These are phyloP conservation scores for Volucella bombylans DNA, from an alignment of 2,888 invertebrate genomes.

Conservation along the genomic window DNA sequence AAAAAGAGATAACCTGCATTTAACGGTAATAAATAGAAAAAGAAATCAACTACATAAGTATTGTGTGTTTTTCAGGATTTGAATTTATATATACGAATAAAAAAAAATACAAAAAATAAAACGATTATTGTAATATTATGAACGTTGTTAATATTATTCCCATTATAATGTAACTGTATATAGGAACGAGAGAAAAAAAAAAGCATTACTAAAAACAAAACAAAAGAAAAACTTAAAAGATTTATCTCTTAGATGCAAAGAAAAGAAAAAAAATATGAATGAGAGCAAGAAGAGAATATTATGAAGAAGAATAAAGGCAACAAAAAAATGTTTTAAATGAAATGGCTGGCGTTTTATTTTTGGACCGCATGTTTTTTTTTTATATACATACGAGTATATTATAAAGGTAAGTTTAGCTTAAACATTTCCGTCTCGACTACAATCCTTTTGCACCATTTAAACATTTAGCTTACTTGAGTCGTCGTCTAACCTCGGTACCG, in stretches of 20 bases:
- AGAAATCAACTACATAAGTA: conserved; percentile 53
- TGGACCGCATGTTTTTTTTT: background rate
- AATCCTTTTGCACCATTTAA: too few relatives aligned
- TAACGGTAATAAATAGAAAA: conserved; percentile 44
- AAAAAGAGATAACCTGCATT: conserved; percentile 57
- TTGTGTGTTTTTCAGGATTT: conserved; percentile 74
- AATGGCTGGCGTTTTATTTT: background rate
- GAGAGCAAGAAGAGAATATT: background rate
- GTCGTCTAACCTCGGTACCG: too few relatives aligned
- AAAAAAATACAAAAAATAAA: conserved; percentile 40
- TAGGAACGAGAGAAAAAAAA: conserved; percentile 76
- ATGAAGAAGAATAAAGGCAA: conserved; percentile 60
- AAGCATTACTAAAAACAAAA: conserved; percentile 57
- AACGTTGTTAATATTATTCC: conserved; percentile 81
- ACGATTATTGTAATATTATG: conserved; percentile 77
- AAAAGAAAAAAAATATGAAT: conserved; percentile 26
- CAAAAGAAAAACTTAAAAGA: conserved; percentile 28
- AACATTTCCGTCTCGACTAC: too few relatives aligned
- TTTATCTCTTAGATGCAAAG: conserved; percentile 65
- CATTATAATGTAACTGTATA: conserved; percentile 79
- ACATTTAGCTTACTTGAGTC: too few relatives aligned
- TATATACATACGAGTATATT: background rate
- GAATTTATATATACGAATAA: conserved; percentile 60
- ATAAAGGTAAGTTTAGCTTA: background rate
- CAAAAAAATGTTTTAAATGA: conserved; percentile 67